Evolutionary conservation across 2,888 invertebrate genomes (phyloP).

Genomic region (Callyntrura sp.): DNA sequence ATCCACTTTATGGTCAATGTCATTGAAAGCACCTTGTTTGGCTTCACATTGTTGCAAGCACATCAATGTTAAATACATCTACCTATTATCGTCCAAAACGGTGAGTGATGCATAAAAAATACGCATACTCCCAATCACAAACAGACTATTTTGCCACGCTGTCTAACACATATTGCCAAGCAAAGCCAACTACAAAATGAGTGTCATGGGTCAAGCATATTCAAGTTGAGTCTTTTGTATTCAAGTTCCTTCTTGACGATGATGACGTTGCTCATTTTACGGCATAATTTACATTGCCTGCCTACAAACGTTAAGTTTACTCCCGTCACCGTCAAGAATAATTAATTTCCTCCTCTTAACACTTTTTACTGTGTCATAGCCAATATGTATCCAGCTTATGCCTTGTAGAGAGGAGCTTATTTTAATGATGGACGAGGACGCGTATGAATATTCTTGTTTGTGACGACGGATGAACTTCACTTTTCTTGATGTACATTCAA

Average conservation of each 20-base stretch:
- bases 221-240: slow-evolving; percentile 43
- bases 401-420: not conserved
- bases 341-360: slow-evolving; percentile 46
- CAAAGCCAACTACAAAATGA: slow-evolving; percentile 20
- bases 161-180: slow-evolving; percentile 12
- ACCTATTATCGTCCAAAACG: not conserved
- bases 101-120: slow-evolving; percentile 20
- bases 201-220: slow-evolving; percentile 62
- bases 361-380: not conserved
- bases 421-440: not conserved
- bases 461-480: not conserved
- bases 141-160: slow-evolving; percentile 48
- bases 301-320: not conserved
- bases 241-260: not conserved
- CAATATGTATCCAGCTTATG: too few relatives aligned
- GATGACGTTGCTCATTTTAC: slow-evolving; percentile 39
- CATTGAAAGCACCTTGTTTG: slow-evolving; percentile 69
- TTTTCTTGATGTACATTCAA: not conserved
- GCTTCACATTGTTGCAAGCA: not conserved
- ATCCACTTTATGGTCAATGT: slow-evolving; percentile 51
- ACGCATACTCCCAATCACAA: slow-evolving; percentile 8
- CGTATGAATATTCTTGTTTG: not conserved
- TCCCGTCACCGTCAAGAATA: not conserved
- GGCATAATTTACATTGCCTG: slow-evolving; percentile 15
- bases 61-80: not conserved